Conservation (phyloP, 2,888 invertebrate species). For the Scaptomyza flava region DNA sequence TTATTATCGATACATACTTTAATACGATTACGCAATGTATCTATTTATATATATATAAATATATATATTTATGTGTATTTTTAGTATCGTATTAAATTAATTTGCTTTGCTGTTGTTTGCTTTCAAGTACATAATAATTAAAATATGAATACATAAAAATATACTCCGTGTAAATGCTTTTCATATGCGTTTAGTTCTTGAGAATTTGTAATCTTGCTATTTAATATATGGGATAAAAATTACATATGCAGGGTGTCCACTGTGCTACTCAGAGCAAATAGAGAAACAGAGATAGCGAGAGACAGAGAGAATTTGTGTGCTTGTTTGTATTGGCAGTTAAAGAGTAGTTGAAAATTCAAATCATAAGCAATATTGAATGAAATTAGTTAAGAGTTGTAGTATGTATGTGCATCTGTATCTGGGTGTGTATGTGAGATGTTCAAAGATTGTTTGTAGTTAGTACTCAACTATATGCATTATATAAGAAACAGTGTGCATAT, state of each 20-base stretch:
- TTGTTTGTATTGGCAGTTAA: slow-evolving; percentile 35
- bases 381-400: slow-evolving; percentile 19
- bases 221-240: slow-evolving; percentile 16
- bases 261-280: slow-evolving; percentile 34
- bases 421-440: slow-evolving; percentile 36
- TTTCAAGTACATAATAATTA: slow-evolving; percentile 42
- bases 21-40: slow-evolving; percentile 46
- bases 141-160: slow-evolving; percentile 61
- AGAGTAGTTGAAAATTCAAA: slow-evolving; percentile 32
- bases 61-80: slow-evolving; percentile 19
- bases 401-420: slow-evolving; percentile 13
- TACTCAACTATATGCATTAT: slow-evolving; percentile 65
- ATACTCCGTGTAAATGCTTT: slow-evolving; percentile 69
- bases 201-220: slow-evolving; percentile 50
- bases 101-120: slow-evolving; percentile 30
- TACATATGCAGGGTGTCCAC: slow-evolving; percentile 61
- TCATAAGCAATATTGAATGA: slow-evolving; percentile 35
- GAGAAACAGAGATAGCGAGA: slow-evolving; percentile 4
- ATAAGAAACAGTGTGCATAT: slow-evolving; percentile 77
- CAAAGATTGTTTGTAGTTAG: slow-evolving; percentile 40
- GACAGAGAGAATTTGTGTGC: neutral
- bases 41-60: slow-evolving; percentile 16
- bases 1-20: slow-evolving; percentile 59
- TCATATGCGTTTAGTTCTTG: slow-evolving; percentile 61
- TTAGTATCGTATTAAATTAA: slow-evolving; percentile 18